phyloP scores from a whole-genome alignment of 2,797 vertebrate species.

The Premnoplex brunnescens region DNA sequence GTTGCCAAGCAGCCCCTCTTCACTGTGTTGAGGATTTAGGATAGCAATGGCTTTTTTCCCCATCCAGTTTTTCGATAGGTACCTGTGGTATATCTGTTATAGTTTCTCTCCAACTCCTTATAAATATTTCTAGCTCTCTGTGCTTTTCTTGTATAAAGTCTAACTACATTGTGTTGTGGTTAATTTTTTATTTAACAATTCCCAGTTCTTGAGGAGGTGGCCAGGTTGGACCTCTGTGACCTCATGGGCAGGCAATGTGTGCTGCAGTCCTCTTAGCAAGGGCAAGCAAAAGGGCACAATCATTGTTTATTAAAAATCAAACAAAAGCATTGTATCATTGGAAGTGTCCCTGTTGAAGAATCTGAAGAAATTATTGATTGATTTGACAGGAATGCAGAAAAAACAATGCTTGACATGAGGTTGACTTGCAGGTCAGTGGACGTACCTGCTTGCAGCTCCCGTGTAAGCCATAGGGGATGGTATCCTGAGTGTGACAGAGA shows the following conservation, averaged over 20 bases:
- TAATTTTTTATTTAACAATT: not conserved
- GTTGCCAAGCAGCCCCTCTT: not conserved
- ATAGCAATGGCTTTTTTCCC: not conserved
- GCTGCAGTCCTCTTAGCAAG: not conserved
- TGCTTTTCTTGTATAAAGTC: not conserved
- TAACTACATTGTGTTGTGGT: not conserved
- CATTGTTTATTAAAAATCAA: not conserved
- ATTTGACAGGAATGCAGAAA: not conserved
- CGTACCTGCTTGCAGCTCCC: not conserved
- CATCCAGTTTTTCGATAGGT: not conserved
- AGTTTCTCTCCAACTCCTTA: not conserved
- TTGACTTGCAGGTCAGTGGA: not conserved
- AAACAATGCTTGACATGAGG: not conserved
- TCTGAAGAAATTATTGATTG: not conserved
- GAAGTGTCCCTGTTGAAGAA: not conserved
- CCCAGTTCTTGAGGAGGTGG: not conserved
- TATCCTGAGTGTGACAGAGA: not conserved
- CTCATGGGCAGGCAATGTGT: fast-evolving
- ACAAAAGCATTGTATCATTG: not conserved
- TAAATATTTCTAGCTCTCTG: not conserved
- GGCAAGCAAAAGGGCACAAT: not conserved
- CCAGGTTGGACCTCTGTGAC: not conserved
- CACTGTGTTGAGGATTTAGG: not conserved
- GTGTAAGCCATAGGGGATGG: not conserved
- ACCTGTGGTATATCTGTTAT: not conserved